Percentiles rank a stretch among this genome's conserved stretches.
Evolutionary conservation across 2,888 invertebrate species (phyloP).

Genomic region (Polydrusus pterygomalis): DNA sequence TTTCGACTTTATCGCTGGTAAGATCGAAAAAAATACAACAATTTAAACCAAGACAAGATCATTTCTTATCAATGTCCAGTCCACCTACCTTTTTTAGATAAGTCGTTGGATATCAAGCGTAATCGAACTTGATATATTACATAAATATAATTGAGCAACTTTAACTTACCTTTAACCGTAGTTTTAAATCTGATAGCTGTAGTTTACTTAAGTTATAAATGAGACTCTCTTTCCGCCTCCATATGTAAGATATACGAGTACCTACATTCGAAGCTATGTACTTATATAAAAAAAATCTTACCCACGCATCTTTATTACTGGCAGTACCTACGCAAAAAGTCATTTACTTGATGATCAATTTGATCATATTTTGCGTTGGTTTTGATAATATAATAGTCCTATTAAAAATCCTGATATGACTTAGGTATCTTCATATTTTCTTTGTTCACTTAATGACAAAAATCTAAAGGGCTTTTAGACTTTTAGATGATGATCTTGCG

Average conservation of each 20-base stretch:
- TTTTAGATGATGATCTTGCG: too few relatives aligned
- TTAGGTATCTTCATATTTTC: too few relatives aligned
- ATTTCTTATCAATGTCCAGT: slow-evolving; percentile 16
- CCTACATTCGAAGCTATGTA: slow-evolving; percentile 8
- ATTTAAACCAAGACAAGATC: slow-evolving; percentile 11
- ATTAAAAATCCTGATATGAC: not conserved
- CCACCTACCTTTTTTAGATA: slow-evolving; percentile 19
- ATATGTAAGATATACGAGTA: slow-evolving; percentile 7
- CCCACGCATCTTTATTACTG: slow-evolving; percentile 27
- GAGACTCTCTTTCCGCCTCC: slow-evolving; percentile 18
- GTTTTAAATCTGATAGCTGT: slow-evolving; percentile 24
- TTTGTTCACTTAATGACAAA: too few relatives aligned
- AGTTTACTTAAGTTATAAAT: slow-evolving; percentile 21
- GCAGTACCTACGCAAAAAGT: slow-evolving; percentile 15
- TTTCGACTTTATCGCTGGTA: not conserved
- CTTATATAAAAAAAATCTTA: slow-evolving; percentile 36
- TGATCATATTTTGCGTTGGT: slow-evolving; percentile 1
- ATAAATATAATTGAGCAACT: slow-evolving; percentile 27
- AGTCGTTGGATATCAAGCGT: not conserved
- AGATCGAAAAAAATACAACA: not conserved
- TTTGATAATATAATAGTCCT: not conserved
- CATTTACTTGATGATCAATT: slow-evolving; percentile 9
- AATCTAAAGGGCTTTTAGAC: too few relatives aligned
- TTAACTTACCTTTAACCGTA: slow-evolving; percentile 22
- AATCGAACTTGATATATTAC: slow-evolving; percentile 26